A percentile compares a stretch with the other conserved stretches of the same genome.
phyloP scores from a whole-genome alignment of 2,888 invertebrate species.

The Ophioninae sp. region DNA sequence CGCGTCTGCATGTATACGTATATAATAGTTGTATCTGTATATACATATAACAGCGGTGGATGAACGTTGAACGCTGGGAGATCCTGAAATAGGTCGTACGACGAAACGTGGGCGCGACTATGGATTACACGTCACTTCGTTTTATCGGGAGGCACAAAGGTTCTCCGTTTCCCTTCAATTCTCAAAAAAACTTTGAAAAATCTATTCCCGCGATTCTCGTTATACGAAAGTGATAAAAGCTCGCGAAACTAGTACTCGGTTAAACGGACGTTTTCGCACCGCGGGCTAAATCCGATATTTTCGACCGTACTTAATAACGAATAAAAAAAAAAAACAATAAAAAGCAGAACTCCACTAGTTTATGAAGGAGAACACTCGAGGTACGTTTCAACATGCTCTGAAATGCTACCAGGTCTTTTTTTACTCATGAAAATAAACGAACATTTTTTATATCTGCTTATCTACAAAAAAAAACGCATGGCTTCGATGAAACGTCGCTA shows the following conservation, averaged over 20 bases:
- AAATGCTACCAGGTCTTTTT: background rate
- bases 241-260: background rate
- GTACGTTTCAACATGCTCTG: conserved; percentile 5
- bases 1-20: background rate
- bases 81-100: conserved; percentile 58
- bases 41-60: background rate
- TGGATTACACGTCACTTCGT: conserved; percentile 32
- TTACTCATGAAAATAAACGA: background rate
- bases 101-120: conserved; percentile 45
- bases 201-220: background rate
- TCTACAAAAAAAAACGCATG: background rate
- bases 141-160: conserved; percentile 16
- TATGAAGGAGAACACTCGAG: background rate
- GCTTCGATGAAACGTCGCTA: background rate
- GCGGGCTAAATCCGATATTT: background rate
- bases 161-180: background rate
- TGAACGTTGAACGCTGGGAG: conserved; percentile 25
- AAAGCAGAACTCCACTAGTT: background rate
- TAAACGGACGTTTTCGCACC: background rate
- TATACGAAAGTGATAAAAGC: background rate
- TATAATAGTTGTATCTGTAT: background rate
- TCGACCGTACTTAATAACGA: background rate
- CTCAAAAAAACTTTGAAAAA: conserved; percentile 6
- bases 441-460: background rate
- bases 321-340: background rate